phyloP scores from a whole-genome alignment of 2,113 vertebrate species.

The Nothobranchius kuhntae region DNA sequence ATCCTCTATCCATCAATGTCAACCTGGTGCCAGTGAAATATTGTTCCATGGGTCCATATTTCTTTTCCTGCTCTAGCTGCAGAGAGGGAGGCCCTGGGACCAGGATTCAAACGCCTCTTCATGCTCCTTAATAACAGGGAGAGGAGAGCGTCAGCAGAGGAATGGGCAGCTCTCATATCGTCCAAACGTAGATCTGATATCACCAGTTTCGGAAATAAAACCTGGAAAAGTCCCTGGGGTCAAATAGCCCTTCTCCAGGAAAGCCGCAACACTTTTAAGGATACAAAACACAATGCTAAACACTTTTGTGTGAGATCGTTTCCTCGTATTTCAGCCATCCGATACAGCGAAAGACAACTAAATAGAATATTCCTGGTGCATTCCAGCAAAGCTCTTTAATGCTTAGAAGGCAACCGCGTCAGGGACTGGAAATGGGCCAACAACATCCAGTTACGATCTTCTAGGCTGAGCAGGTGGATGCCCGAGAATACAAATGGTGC shows the following conservation, averaged over 20 bases:
- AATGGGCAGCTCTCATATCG: conserved; percentile 40
- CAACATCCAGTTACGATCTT: conserved; percentile 49
- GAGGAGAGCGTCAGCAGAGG: conserved; percentile 61
- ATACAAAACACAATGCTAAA: conserved; percentile 31
- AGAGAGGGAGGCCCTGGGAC: conserved; percentile 51
- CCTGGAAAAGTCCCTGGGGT: conserved; percentile 12
- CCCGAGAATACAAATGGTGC: conserved; percentile 54
- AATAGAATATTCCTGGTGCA: conserved; percentile 64
- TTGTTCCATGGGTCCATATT: conserved; percentile 55
- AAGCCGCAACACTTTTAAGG: conserved; percentile 10
- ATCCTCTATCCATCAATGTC: conserved; percentile 80
- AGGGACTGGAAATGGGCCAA: conserved; percentile 54
- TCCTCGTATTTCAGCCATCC: conserved; percentile 45
- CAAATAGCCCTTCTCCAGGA: conserved; percentile 1
- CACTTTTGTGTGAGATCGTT: conserved; percentile 30
- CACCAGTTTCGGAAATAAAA: conserved; percentile 12
- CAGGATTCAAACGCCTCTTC: conserved; percentile 65
- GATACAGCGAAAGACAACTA: conserved; percentile 45
- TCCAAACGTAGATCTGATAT: conserved; percentile 11
- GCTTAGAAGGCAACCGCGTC: conserved; percentile 55
- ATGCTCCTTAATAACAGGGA: conserved; percentile 67
- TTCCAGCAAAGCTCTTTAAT: conserved; percentile 72
- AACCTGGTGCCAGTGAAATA: conserved; percentile 71
- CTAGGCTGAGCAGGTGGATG: conserved; percentile 50
- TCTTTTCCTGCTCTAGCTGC: conserved; percentile 49